These are phyloP conservation scores for Phenganax marumi DNA, from an alignment of 92 coral and sea anemone genomes.

Conservation along the genomic window DNA sequence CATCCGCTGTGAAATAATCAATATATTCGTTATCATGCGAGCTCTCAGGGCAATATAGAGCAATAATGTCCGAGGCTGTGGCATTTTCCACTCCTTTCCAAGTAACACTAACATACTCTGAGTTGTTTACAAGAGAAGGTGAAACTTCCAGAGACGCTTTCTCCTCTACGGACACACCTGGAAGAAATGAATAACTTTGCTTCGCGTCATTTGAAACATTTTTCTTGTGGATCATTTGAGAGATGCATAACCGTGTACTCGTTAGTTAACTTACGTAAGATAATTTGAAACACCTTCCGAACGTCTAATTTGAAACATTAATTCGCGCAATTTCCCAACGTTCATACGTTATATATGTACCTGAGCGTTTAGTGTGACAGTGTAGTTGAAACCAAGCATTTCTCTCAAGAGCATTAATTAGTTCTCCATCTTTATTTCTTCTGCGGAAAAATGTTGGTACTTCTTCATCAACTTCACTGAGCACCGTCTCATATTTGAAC, in stretches of 20 bases:
- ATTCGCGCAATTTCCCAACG: background rate
- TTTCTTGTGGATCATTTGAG: background rate
- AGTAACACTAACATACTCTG: slow-evolving; percentile 64
- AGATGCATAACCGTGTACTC: too few species aligned
- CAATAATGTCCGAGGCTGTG: slow-evolving; percentile 61
- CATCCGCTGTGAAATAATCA: slow-evolving; percentile 62
- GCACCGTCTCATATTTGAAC: background rate
- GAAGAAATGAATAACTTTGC: too few species aligned
- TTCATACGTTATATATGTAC: background rate
- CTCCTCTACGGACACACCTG: background rate
- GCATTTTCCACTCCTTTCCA: slow-evolving; percentile 68
- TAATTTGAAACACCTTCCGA: too few species aligned
- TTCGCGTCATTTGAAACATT: background rate
- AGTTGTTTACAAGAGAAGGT: slow-evolving; percentile 66
- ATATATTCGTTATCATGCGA: slow-evolving; percentile 64
- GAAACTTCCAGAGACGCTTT: slow-evolving; percentile 42
- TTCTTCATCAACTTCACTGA: background rate
- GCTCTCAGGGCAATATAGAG: slow-evolving; percentile 76
- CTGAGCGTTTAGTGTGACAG: background rate
- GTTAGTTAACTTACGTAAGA: too few species aligned
- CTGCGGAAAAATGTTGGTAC: slow-evolving; percentile 40
- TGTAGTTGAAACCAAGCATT: slow-evolving; percentile 20
- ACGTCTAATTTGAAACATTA: too few species aligned
- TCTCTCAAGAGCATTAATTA: slow-evolving; percentile 13
- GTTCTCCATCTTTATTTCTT: slow-evolving; percentile 25